Conservation (phyloP, 2,113 vertebrate species). For the Nothobranchius furzeri region DNA sequence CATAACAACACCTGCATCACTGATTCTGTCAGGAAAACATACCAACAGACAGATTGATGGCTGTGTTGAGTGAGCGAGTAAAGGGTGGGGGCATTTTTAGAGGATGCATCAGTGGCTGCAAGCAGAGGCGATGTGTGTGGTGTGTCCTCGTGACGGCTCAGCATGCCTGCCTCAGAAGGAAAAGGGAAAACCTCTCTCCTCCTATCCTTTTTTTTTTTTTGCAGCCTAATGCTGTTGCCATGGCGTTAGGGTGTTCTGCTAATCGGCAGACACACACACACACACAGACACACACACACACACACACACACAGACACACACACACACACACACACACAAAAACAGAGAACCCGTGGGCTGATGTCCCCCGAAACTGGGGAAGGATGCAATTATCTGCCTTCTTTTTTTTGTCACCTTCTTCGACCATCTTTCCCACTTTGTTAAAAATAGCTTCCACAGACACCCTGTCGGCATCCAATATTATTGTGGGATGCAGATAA, state of each 20-base stretch:
- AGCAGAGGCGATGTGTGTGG: conserved; percentile 47
- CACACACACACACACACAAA: conserved; percentile 6
- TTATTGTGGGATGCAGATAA: conserved; percentile 60
- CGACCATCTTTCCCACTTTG: conserved; percentile 20
- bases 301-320: too few species aligned
- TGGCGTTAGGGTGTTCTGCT: conserved; percentile 77
- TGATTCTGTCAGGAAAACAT: conserved; percentile 58
- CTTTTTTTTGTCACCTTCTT: conserved; percentile 12
- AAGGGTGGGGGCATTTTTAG: conserved; percentile 10
- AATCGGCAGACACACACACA: conserved; percentile 49
- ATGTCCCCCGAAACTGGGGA: conserved; percentile 58
- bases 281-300: too few species aligned
- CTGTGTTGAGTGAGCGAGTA: conserved; percentile 40
- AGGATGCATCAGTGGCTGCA: conserved; percentile 30
- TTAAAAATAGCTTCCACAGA: conserved; percentile 69
- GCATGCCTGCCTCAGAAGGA: conserved; percentile 58
- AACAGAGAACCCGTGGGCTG: conserved; percentile 44
- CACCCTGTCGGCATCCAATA: conserved; percentile 61
- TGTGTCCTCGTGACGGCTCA: conserved; percentile 70
- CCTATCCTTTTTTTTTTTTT: conserved; percentile 24
- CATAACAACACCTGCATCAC: conserved; percentile 55
- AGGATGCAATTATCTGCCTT: conserved; percentile 69
- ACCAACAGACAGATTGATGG: conserved; percentile 63
- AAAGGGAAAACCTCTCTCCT: conserved; percentile 68
- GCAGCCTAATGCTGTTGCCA: conserved; percentile 80